Evolutionary conservation across 2,888 invertebrate species (phyloP).

Genomic region (Aethes cnicana): DNA sequence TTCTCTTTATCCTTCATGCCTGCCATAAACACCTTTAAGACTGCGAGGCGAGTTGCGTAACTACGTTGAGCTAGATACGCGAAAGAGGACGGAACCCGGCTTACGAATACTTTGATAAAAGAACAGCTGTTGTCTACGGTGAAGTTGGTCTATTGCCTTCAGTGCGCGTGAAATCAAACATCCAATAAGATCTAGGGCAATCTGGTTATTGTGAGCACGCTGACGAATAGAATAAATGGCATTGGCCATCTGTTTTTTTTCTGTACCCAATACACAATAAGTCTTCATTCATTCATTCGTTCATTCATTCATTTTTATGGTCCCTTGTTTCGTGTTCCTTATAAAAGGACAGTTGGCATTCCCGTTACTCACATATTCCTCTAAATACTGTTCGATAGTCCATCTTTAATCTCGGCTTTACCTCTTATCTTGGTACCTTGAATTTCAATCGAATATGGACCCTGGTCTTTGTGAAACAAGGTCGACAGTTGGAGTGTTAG

Average conservation of each 20-base stretch:
- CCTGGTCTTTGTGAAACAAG: no score
- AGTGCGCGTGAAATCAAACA: constrained; percentile 6
- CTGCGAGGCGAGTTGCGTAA: constrained; percentile 14
- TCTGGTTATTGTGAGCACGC: background rate
- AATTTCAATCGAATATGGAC: no score
- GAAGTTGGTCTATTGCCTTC: constrained; percentile 12
- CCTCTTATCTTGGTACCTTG: no score
- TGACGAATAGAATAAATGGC: constrained; percentile 1
- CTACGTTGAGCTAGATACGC: constrained; percentile 21
- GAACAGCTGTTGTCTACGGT: constrained; percentile 12
- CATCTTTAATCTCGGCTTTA: no score
- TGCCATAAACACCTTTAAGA: background rate
- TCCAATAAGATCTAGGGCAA: constrained; percentile 10
- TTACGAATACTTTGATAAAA: constrained; percentile 8
- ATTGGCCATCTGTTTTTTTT: background rate
- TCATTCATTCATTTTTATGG: no score
- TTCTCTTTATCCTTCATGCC: constrained; percentile 1
- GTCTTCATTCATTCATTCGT: no score
- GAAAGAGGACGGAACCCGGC: constrained; percentile 11
- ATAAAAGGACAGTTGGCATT: no score
- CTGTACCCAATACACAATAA: no score
- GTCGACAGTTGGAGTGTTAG: no score
- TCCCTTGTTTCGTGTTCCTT: no score
- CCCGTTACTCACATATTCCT: no score
- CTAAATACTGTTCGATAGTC: no score